Base-by-base conservation (phyloP, 1,140 invertebrate species). In the Zaprionus kolodkinae region DNA sequence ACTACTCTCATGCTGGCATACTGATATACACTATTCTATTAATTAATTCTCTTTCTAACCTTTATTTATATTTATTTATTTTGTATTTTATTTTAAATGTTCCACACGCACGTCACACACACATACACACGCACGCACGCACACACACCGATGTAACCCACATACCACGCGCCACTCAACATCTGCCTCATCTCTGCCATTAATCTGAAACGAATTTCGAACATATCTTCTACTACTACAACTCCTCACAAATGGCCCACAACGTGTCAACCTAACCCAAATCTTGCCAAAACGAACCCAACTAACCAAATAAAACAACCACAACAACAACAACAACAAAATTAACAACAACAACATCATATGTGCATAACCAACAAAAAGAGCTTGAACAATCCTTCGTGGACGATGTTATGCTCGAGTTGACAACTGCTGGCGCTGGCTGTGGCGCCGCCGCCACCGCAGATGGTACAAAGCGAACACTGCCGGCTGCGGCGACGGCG, bases 371-470 rank as follows among this genome's bases (percentile, higher is more conserved):
- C 30, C 50, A 38, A 64, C 30, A 56, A 38, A 52, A 81, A 88
- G 85, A 88, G 63, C 75, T 85, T 55, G 85, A 89, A 52, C 78
- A 87, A 79, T 68, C 64, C 12, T 78, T 83, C 36, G 59, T 72
- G 81, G 81, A 89, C 64, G 85, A 89, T 50, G 78, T 77, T 60
- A 76, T 79, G 78, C 81, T 89, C 54, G 85, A 81, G 69, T 57
- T 81, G 69, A 68, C 63, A 64, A 68, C 71, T 54, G 67, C 57
- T 78, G 75, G 62, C 77, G 68, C 43, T 72, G 68, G 64, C 59
- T 56, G 62, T 79, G 72, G 57, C 77, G 70, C 52, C 70, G 81
- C 30, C 59, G 60, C 17, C 36, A 21, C 21, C 21, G 72, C 45
- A 45, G 61, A 61, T 25, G 70, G 38, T 17, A 33, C 21, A 12